These are phyloP conservation scores for Pachyuromys duprasi DNA, from an alignment of 2,797 vertebrate species.

Conservation along the genomic window DNA sequence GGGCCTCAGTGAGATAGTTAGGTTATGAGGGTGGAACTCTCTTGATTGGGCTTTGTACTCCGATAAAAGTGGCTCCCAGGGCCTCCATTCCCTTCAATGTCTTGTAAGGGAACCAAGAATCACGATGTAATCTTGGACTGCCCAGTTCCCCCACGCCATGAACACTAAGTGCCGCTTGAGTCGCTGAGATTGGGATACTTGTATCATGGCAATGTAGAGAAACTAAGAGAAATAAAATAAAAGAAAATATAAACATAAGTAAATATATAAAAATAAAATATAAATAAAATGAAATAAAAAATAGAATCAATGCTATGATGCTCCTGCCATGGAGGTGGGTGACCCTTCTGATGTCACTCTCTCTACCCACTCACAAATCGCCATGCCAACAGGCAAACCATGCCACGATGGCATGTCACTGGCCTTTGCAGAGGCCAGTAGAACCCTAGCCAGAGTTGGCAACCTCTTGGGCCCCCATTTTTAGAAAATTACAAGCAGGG, in stretches of 20 bases:
- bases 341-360: not conserved
- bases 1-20: not conserved
- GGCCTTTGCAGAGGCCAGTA: not conserved
- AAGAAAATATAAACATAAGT: too few species aligned
- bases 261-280: too few species aligned
- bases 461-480: constrained; percentile 2
- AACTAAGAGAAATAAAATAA: not conserved
- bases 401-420: not conserved
- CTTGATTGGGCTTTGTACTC: not conserved
- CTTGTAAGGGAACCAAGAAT: not conserved
- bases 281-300: too few species aligned
- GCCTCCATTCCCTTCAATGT: not conserved
- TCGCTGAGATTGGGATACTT: too few species aligned
- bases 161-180: not conserved
- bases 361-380: not conserved
- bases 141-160: not conserved
- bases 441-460: not conserved
- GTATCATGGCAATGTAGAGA: not conserved
- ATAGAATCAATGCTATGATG: not conserved
- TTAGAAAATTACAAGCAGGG: constrained; percentile 59
- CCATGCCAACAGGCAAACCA: not conserved
- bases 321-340: accelerated
- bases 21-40: not conserved
- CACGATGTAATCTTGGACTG: not conserved
- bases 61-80: not conserved